A percentile compares a stretch with the other conserved stretches of the same genome.
phyloP scores from a whole-genome alignment of 2,797 vertebrate species.

The Onychomys leucogaster region DNA sequence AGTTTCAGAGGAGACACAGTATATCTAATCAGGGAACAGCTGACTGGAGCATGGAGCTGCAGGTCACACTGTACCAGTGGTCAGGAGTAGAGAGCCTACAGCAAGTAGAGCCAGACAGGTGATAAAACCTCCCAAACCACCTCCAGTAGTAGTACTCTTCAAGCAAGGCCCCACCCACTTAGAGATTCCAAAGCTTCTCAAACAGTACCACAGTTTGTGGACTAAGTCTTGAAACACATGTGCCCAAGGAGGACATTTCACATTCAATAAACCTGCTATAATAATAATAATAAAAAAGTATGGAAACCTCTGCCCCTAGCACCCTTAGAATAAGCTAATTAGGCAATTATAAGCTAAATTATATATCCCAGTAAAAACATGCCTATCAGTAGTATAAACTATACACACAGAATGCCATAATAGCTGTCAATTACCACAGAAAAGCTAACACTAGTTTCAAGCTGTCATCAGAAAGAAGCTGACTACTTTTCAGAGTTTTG shows the following conservation, averaged over 20 bases:
- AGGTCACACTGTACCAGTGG: too few species aligned
- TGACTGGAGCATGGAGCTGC: background rate
- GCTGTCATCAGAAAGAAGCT: constrained; percentile 17
- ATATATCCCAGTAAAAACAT: constrained; percentile 39
- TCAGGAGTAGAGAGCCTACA: background rate
- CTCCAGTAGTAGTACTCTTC: background rate
- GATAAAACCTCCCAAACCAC: background rate
- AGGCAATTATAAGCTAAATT: constrained; percentile 68
- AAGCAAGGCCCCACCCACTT: background rate
- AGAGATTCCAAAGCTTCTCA: background rate
- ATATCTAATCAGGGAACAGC: background rate
- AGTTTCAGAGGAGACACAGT: background rate
- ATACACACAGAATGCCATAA: constrained; percentile 27
- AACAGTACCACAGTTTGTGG: background rate
- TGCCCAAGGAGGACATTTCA: background rate
- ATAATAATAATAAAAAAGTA: background rate
- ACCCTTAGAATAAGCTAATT: constrained; percentile 46
- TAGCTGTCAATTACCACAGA: constrained; percentile 10
- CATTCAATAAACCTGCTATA: background rate
- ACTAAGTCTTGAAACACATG: background rate
- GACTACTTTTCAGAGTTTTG: constrained; percentile 47
- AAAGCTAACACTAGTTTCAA: constrained; percentile 58
- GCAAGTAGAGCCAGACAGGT: background rate
- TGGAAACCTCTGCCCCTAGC: background rate
- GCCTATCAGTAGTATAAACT: constrained; percentile 25